Evolutionary conservation across 2,113 vertebrate species (phyloP).

Genomic region (Manacus vitellinus): DNA sequence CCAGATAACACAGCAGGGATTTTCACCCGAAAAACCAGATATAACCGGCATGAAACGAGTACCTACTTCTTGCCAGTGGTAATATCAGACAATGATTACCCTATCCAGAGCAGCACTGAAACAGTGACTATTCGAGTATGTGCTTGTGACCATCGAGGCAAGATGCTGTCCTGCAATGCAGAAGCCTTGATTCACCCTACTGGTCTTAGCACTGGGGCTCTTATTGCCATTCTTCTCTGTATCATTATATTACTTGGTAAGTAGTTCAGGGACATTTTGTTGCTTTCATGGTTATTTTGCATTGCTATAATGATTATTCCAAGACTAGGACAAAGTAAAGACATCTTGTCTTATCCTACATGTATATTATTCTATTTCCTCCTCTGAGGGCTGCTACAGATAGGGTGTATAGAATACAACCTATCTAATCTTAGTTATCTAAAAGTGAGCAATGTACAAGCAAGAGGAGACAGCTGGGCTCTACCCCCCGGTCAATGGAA

Average conservation of each 20-base stretch:
- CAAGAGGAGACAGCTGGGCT: neutral
- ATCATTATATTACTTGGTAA: conserved; percentile 94
- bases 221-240: conserved; percentile 94
- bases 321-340: neutral
- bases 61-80: conserved; percentile 90
- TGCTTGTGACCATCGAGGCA: conserved; percentile 91
- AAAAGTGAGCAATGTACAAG: neutral
- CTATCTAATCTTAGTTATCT: neutral
- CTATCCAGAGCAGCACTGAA: conserved; percentile 91
- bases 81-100: conserved; percentile 89
- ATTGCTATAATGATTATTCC: neutral
- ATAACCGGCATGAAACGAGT: conserved; percentile 88
- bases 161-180: conserved; percentile 91
- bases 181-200: conserved; percentile 89
- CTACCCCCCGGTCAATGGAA: neutral
- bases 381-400: neutral
- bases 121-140: conserved; percentile 92
- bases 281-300: neutral
- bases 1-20: conserved; percentile 96
- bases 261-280: conserved; percentile 47
- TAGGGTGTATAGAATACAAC: neutral
- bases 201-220: conserved; percentile 93
- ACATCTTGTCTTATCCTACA: neutral
- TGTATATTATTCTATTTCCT: neutral
- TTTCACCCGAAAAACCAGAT: conserved; percentile 86